Base-by-base conservation (phyloP, 2,888 invertebrate species). In the Gonocerus acuteangulatus region DNA sequence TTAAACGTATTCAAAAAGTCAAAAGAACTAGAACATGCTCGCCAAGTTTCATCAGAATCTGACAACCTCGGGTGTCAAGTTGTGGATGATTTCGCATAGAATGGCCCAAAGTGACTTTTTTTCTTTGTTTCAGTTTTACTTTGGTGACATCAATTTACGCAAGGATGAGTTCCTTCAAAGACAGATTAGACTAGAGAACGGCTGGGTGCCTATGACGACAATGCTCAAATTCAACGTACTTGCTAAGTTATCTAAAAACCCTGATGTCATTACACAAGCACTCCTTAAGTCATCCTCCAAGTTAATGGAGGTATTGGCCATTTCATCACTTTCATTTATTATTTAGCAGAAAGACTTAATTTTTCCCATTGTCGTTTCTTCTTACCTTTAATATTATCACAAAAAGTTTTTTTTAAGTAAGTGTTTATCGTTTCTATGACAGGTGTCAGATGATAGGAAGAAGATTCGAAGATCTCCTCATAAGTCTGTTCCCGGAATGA, bases 121-220 rank as follows among this genome's bases (percentile, higher is more conserved):
- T 2, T n/a, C 39, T 19, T 42, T 54, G 59, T 69, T 77, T 67
- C 69, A 85, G 82, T 86, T 82, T 71, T 86, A 81, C 71, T 90
- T 89, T 78, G 95, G 97, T 52, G 92, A 99, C 74, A 81, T 87
- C 3, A 99, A 99, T 76, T 78, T 99, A 56, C 85, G 87, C 0
- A 82, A 88, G 63, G 97, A 99, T 73, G 94, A 89, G 74, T 99
- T 96, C 73, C 78, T 99, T n/a, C 82, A 85, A 69, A 88, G 89
- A 64, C 87, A 94, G 75, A 82, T 89, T 1, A 83, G 83, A 68
- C 78, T 89, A 66, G 89, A 93, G 68, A 88, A 94, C 58, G 96
- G 91, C 2, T 93, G 97, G 97, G 82, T 99, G 19, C 82, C 90
- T 0, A 73, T 97, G 48, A 83, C 86, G 0, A 82, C 88, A 0